Evolutionary conservation across 2,888 invertebrate species (phyloP).

Genomic region (Crocallis elinguaria): DNA sequence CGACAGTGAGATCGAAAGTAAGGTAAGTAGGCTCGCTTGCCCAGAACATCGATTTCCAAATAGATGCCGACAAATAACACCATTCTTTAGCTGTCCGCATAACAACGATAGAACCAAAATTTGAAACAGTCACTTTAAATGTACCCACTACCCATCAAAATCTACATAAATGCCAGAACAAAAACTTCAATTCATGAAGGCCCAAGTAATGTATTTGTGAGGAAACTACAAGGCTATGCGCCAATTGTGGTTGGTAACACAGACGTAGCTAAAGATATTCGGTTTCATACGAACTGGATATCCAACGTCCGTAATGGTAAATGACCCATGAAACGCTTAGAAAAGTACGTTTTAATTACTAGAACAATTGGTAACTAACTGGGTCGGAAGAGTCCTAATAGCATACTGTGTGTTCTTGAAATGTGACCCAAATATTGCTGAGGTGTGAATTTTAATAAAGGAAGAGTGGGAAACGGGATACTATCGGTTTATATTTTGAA

Average conservation of each 20-base stretch:
- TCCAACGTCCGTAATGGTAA: conserved; percentile 33
- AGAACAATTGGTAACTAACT: conserved; percentile 29
- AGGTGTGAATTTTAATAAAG: not conserved
- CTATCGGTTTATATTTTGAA: too few relatives aligned
- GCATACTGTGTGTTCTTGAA: conserved; percentile 1
- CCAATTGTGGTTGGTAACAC: conserved; percentile 19
- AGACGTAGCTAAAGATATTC: conserved; percentile 23
- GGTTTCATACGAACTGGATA: conserved; percentile 32
- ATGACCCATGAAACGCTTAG: conserved; percentile 35
- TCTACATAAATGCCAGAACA: not conserved
- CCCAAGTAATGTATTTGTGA: too few relatives aligned
- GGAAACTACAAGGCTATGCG: not conserved
- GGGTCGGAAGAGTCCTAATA: conserved; percentile 16
- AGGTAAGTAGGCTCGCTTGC: too few relatives aligned
- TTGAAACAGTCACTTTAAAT: too few relatives aligned
- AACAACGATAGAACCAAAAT: too few relatives aligned
- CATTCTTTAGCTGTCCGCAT: too few relatives aligned
- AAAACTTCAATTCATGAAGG: too few relatives aligned
- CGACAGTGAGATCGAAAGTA: too few relatives aligned
- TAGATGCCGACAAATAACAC: too few relatives aligned
- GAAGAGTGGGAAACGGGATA: too few relatives aligned
- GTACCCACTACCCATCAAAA: too few relatives aligned
- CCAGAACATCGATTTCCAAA: too few relatives aligned
- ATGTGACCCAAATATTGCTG: not conserved
- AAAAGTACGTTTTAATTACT: conserved; percentile 33